phyloP scores from a whole-genome alignment of 2,113 vertebrate genomes.

The Zosterops lateralis region DNA sequence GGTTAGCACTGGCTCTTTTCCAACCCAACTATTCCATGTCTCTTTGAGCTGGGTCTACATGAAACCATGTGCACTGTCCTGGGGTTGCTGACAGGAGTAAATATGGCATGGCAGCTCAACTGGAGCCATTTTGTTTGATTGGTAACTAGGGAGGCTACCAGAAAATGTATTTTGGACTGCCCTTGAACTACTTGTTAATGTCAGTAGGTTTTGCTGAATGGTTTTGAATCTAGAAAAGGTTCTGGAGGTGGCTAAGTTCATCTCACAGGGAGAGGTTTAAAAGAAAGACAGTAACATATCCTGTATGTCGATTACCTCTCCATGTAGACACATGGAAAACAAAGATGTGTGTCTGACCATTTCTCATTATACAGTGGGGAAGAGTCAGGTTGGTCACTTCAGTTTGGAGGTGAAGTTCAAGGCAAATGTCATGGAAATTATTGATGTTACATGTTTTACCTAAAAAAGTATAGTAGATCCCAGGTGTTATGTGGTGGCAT shows the following conservation, averaged over 20 bases:
- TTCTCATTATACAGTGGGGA: background rate
- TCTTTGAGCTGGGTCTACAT: background rate
- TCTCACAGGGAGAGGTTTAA: background rate
- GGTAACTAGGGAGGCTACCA: background rate
- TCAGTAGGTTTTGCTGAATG: background rate
- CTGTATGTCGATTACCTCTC: background rate
- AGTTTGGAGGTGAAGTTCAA: background rate
- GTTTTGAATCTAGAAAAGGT: background rate
- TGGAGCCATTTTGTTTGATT: background rate
- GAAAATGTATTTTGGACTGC: background rate
- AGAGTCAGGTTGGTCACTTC: background rate
- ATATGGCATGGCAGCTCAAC: background rate
- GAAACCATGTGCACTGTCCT: background rate
- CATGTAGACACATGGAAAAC: rapidly evolving
- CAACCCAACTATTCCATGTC: background rate
- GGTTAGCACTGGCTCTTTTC: background rate
- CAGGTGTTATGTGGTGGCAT: background rate
- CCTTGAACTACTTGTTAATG: background rate
- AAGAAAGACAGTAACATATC: background rate
- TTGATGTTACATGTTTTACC: background rate
- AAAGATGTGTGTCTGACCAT: background rate
- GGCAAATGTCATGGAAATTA: background rate
- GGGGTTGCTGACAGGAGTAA: background rate
- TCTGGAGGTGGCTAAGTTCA: background rate
- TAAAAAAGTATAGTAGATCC: background rate